Conservation (phyloP, 2,888 invertebrate species). For the Cataglyphis livida region DNA sequence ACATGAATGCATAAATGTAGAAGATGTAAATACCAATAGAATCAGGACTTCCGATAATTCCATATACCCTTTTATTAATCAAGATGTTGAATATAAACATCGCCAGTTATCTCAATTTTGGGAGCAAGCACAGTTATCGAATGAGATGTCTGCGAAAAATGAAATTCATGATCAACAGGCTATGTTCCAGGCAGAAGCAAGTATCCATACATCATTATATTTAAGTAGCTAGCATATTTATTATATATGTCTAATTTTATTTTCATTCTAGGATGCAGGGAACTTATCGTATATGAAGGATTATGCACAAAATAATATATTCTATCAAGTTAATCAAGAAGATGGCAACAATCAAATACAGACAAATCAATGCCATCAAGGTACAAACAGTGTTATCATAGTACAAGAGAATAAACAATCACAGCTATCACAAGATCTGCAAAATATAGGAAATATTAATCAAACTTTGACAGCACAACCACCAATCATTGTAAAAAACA, state of each 20-base stretch:
- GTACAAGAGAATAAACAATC: constrained; percentile 62
- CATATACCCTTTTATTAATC: constrained; percentile 82
- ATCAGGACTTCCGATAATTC: constrained; percentile 76
- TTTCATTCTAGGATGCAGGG: constrained; percentile 65
- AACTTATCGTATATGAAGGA: constrained; percentile 65
- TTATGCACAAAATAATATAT: constrained; percentile 58
- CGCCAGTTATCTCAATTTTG: constrained; percentile 83
- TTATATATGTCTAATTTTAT: constrained; percentile 14
- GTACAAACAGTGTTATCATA: constrained; percentile 20
- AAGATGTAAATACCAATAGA: constrained; percentile 79
- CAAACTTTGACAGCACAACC: constrained; percentile 67
- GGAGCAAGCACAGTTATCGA: constrained; percentile 82
- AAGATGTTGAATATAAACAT: constrained; percentile 83
- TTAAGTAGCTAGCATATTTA: background rate
- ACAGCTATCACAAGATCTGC: constrained; percentile 57
- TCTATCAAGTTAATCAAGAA: constrained; percentile 63
- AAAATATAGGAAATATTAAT: constrained; percentile 58
- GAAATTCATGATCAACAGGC: constrained; percentile 77
- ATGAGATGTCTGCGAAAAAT: constrained; percentile 78
- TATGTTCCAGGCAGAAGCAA: constrained; percentile 75
- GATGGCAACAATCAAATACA: constrained; percentile 62
- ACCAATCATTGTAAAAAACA: constrained; percentile 74
- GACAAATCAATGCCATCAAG: constrained; percentile 61
- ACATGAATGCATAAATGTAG: constrained; percentile 82
- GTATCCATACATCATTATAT: constrained; percentile 29